Conservation (phyloP, 1,140 invertebrate genomes). For the Linepithema humile region DNA sequence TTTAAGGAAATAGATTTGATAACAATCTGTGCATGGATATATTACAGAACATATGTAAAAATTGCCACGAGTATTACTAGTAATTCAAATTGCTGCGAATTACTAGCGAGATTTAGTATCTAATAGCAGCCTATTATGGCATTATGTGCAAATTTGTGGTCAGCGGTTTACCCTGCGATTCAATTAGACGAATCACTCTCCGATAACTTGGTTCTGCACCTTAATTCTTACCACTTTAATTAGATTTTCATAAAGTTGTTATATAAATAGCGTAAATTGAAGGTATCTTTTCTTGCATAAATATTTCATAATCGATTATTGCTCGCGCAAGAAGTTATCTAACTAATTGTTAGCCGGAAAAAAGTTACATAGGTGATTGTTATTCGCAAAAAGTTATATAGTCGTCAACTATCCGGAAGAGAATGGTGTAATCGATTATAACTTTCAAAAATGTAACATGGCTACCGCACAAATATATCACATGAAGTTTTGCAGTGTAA, state of each 20-base stretch:
- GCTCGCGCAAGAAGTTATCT: neutral
- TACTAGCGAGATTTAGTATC: conserved; percentile 24
- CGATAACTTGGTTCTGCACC: conserved; percentile 14
- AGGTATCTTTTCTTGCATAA: neutral
- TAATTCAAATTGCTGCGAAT: conserved; percentile 16
- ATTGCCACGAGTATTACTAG: neutral
- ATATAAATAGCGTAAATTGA: neutral
- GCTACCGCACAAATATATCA: neutral
- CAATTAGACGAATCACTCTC: conserved; percentile 35
- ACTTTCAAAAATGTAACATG: neutral
- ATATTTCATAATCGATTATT: neutral
- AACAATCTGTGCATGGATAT: neutral
- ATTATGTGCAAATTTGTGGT: conserved; percentile 48
- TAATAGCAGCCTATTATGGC: neutral
- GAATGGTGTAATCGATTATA: neutral
- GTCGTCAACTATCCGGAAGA: too few relatives aligned
- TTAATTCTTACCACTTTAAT: conserved; percentile 8
- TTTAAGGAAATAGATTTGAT: neutral
- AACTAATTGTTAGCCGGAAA: neutral
- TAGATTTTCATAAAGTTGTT: neutral
- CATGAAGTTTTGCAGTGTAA: neutral
- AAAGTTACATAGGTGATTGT: neutral
- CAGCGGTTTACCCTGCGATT: neutral
- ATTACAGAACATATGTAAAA: neutral
- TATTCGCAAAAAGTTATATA: neutral